Conservation (phyloP, 2,797 vertebrate species). For the Microcaecilia unicolor region DNA sequence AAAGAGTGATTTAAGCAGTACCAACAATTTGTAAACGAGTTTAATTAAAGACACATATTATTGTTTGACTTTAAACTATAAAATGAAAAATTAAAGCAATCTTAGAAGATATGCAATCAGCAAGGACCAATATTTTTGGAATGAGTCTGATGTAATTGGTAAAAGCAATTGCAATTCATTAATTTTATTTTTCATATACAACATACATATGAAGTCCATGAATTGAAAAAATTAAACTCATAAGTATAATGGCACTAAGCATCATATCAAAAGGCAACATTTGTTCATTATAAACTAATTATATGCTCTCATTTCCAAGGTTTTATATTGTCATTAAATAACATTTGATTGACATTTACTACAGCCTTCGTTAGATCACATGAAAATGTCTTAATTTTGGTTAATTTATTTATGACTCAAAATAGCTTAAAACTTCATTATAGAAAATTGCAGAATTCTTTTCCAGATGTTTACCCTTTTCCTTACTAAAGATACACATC, state of each 20-base stretch:
- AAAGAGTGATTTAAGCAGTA: slow-evolving; percentile 55
- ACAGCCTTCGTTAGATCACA: too few species aligned
- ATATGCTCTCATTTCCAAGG: slow-evolving; percentile 10
- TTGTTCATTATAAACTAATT: too few species aligned
- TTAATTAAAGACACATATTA: slow-evolving; percentile 66
- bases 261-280: too few species aligned
- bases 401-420: too few species aligned
- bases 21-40: slow-evolving; percentile 44
- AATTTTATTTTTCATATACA: slow-evolving; percentile 57
- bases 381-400: too few species aligned
- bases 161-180: slow-evolving; percentile 64
- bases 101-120: slow-evolving; percentile 56
- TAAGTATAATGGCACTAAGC: slow-evolving; percentile 47
- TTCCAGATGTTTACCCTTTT: too few species aligned
- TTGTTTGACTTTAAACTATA: slow-evolving; percentile 61
- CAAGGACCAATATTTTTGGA: slow-evolving; percentile 53
- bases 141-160: slow-evolving; percentile 61
- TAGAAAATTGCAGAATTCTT: too few species aligned
- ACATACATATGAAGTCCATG: slow-evolving; percentile 58
- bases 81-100: slow-evolving; percentile 65
- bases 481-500: too few species aligned
- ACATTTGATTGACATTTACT: slow-evolving; percentile 1
- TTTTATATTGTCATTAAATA: slow-evolving; percentile 8
- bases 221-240: slow-evolving; percentile 55
- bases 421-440: too few species aligned